phyloP scores from a whole-genome alignment of 2,888 invertebrate species.

The Calameuta filiformis region DNA sequence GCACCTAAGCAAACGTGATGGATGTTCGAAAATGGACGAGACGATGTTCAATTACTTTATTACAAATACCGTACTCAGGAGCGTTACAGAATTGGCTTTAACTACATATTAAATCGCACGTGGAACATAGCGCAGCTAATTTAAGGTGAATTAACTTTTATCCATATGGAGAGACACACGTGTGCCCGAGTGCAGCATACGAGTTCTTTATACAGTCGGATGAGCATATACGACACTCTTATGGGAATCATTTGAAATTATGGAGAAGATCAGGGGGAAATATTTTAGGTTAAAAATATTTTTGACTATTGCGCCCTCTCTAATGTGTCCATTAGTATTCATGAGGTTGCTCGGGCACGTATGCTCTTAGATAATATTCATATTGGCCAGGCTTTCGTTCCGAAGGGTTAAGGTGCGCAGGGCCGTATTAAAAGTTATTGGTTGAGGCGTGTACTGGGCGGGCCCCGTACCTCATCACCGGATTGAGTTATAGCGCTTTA shows the following conservation, averaged over 20 bases:
- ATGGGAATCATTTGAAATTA: neutral
- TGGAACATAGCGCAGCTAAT: neutral
- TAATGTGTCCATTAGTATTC: constrained; percentile 22
- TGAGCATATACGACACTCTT: neutral
- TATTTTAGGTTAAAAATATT: neutral
- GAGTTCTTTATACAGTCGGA: neutral
- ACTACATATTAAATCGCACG: neutral
- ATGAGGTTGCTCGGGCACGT: constrained; percentile 7
- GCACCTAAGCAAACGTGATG: neutral
- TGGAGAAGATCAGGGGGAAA: neutral
- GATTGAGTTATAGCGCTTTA: constrained; percentile 59
- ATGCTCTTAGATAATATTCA: constrained; percentile 11
- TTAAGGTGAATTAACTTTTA: neutral
- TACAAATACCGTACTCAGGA: neutral
- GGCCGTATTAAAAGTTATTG: constrained; percentile 39
- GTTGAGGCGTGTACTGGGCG: constrained; percentile 57
- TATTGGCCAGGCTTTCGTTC: neutral
- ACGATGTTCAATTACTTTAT: neutral
- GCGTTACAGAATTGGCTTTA: neutral
- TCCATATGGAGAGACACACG: neutral
- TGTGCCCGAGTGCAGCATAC: neutral
- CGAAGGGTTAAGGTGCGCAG: neutral
- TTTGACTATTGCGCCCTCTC: neutral
- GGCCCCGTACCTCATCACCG: constrained; percentile 54
- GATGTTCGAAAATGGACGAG: neutral